Evolutionary conservation across 1,140 invertebrate species (phyloP).

Genomic region (Phortica variegata): DNA sequence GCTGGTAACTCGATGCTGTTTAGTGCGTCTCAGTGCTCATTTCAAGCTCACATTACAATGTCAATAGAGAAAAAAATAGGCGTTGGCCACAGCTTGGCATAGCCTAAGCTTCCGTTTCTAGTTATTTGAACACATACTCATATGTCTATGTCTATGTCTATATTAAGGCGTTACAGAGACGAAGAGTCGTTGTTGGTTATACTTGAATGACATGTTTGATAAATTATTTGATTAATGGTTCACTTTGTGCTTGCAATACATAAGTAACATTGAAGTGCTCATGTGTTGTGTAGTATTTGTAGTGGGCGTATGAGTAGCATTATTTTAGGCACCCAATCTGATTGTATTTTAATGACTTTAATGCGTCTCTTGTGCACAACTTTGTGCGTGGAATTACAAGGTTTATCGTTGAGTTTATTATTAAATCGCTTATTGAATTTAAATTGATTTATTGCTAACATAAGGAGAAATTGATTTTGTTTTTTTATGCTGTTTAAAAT

Average conservation of each 20-base stretch:
- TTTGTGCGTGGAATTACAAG: not conserved
- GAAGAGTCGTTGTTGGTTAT: not conserved
- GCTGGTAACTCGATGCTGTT: too few species aligned
- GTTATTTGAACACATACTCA: too few species aligned
- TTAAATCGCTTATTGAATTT: not conserved
- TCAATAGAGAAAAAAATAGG: too few species aligned
- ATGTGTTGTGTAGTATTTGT: not conserved
- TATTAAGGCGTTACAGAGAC: too few species aligned
- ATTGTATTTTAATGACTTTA: not conserved
- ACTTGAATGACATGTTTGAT: constrained; percentile 43
- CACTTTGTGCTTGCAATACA: constrained; percentile 21
- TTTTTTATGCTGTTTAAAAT: too few species aligned
- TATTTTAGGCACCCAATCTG: not conserved
- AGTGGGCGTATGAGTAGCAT: not conserved
- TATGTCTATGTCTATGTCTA: too few species aligned
- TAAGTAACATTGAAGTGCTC: constrained; percentile 46
- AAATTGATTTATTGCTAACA: not conserved
- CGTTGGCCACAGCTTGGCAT: too few species aligned
- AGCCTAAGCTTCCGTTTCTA: too few species aligned
- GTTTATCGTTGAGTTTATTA: not conserved
- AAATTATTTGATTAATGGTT: constrained; percentile 52
- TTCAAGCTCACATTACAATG: too few species aligned
- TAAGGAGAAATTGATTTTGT: not conserved
- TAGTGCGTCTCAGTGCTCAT: too few species aligned
- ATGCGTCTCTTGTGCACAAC: too few species aligned